Conservation (phyloP, 2,888 invertebrate genomes). For the Hydrotaea diabolus region DNA sequence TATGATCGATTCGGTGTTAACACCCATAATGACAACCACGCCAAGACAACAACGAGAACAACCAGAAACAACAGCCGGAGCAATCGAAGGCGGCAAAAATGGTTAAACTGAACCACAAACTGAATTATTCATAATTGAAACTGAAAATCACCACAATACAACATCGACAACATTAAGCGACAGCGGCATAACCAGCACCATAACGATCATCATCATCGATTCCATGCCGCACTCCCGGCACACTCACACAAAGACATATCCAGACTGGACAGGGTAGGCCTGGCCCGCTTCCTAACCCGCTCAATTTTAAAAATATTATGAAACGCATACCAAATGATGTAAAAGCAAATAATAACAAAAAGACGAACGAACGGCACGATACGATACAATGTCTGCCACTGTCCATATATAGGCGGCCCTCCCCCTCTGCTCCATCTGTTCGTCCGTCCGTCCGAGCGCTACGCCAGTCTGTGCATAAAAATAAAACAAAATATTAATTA, state of each 20-base stretch:
- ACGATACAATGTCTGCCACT: constrained; percentile 8
- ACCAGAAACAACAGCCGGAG: neutral
- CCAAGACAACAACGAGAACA: too few relatives aligned
- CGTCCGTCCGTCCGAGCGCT: neutral
- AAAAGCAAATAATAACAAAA: constrained; percentile 17
- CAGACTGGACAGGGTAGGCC: neutral
- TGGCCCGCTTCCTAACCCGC: constrained; percentile 27
- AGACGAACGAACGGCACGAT: neutral
- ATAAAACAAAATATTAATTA: constrained; percentile 33
- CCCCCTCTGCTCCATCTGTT: too few relatives aligned
- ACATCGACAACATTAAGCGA: neutral
- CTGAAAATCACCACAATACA: constrained; percentile 57
- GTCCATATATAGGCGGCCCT: neutral
- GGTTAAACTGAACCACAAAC: constrained; percentile 58
- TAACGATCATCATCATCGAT: constrained; percentile 22
- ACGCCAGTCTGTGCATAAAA: neutral
- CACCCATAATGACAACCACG: neutral
- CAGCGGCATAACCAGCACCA: neutral
- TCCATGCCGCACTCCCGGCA: constrained; percentile 1
- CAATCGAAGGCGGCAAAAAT: constrained; percentile 32
- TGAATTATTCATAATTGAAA: constrained; percentile 71
- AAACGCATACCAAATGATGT: constrained; percentile 41
- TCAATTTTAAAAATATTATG: constrained; percentile 39
- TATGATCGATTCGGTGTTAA: constrained; percentile 34
- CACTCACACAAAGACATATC: too few relatives aligned